phyloP scores from a whole-genome alignment of 2,888 invertebrate genomes.

The Sminthurinus aureus region DNA sequence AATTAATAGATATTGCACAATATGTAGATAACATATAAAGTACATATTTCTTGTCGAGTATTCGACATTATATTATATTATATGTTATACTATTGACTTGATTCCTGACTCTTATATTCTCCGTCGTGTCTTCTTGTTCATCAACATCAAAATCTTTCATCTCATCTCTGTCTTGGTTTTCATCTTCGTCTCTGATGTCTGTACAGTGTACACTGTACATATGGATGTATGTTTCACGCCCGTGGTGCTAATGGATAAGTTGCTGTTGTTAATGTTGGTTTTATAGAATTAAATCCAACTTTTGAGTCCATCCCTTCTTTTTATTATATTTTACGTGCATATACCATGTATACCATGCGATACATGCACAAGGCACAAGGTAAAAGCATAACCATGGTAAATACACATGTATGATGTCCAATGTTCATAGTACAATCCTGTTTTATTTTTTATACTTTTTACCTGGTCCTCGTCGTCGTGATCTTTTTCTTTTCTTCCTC shows the following conservation, averaged over 20 bases:
- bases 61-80: no score
- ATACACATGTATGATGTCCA: neutral
- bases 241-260: neutral
- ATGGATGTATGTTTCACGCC: conserved; percentile 9
- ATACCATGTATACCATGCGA: no score
- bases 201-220: no score
- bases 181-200: no score
- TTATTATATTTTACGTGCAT: neutral
- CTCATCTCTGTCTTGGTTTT: no score
- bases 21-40: no score
- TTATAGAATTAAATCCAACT: conserved; percentile 1
- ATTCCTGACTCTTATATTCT: neutral
- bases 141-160: no score
- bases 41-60: neutral
- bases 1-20: conserved; percentile 11
- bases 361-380: no score
- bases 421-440: neutral
- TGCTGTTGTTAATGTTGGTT: neutral
- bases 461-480: no score
- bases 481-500: conserved; percentile 3
- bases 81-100: neutral
- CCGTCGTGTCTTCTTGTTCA: no score
- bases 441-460: neutral
- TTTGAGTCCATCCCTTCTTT: neutral
- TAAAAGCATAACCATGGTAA: no score